Evolutionary conservation across 2,888 invertebrate genomes (phyloP), one percentile per base, ranked within the genome.

Genomic region (Callyntrura guangdongensis): DNA sequence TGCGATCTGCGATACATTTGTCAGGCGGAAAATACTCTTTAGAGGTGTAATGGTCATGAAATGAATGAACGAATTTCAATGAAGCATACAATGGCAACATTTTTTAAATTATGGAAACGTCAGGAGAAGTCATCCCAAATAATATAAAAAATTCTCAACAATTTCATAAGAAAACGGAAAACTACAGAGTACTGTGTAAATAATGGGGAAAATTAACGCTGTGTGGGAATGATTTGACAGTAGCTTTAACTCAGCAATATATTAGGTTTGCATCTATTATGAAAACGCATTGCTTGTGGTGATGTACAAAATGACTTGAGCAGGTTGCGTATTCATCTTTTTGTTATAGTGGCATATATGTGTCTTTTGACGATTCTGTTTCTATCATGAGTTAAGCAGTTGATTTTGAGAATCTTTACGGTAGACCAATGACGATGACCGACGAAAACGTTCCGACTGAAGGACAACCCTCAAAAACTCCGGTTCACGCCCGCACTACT

Each of bases 61-160:
- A 88, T 88, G 88, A 88, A 82, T 88, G 88, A 88, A 72, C 69
- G 81, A 36, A 17, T 82, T 69, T 82, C 69, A 88, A 88, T 82
- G 88, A 88, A 22, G 88, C 88, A 56, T 88, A 36, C 2, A 36
- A 36, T 36, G 6, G 64, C 20, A 61, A 45, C 47, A 22, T 59
- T n/a, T 59, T n/a, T 64, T 53, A 53, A 12, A n/a, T 53, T 53
- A 53, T 5, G 59, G 59, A 12, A 81, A 81, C 17, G 56, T 81
- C 14, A n/a, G n/a, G 14, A 22, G 25, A 12, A 2, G 17, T 53
- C 14, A 14, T 47, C 36, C 36, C 36, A 36, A 36, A 6, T 6
- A 4, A 36, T 36, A 6, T 36, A 36, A 2, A n/a, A 53, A 9
- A 6, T n/a, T 14, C n/a, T n/a, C 11, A 53, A n/a, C n/a, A n/a